These are phyloP conservation scores for Anoplophora glabripennis DNA, from an alignment of 1,140 invertebrate species.

Conservation along the genomic window DNA sequence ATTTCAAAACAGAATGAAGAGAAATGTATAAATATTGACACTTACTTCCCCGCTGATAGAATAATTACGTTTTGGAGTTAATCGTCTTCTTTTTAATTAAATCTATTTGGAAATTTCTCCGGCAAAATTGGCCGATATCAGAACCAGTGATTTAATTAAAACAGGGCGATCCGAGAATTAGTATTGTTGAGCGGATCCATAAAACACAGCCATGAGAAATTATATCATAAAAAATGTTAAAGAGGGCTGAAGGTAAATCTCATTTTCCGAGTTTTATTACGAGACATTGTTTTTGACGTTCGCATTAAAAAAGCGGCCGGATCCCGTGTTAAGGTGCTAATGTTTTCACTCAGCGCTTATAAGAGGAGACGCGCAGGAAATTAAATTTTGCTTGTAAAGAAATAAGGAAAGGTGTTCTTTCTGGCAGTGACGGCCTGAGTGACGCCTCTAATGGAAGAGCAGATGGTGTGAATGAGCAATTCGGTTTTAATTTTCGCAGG, in stretches of 20 bases:
- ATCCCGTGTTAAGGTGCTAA: constrained; percentile 45
- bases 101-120: too few species aligned
- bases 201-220: constrained; percentile 19
- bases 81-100: too few species aligned
- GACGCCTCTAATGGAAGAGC: constrained; percentile 48
- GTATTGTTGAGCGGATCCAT: constrained; percentile 2
- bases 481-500: constrained; percentile 50
- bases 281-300: constrained; percentile 44
- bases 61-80: too few species aligned
- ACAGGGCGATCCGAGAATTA: too few species aligned
- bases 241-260: constrained; percentile 32
- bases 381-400: constrained; percentile 50
- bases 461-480: constrained; percentile 51
- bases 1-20: too few species aligned
- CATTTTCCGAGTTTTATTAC: constrained; percentile 36
- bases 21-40: too few species aligned
- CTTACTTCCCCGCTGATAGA: too few species aligned
- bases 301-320: constrained; percentile 37
- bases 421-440: constrained; percentile 45
- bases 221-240: constrained; percentile 27
- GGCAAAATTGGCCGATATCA: too few species aligned
- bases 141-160: too few species aligned
- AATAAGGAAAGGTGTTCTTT: constrained; percentile 49
- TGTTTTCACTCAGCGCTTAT: constrained; percentile 47
- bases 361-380: constrained; percentile 47